Evolutionary conservation across 2,888 invertebrate species (phyloP).

Genomic region (Ctena decussata): DNA sequence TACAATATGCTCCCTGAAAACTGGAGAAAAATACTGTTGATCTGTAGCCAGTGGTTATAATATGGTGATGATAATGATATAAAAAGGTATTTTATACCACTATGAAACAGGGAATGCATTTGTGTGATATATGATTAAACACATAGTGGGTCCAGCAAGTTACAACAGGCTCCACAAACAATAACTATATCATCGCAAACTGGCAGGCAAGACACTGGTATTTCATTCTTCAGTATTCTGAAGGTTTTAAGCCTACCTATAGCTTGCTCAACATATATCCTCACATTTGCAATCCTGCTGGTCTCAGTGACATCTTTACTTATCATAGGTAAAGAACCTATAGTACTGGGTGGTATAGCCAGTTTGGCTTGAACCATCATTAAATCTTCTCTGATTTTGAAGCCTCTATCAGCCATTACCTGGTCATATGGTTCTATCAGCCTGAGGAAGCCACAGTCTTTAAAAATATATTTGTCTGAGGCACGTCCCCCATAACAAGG

Average conservation of each 20-base stretch:
- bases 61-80: too few relatives aligned
- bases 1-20: too few relatives aligned
- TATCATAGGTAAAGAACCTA: background rate
- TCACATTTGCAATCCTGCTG: background rate
- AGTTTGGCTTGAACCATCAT: background rate
- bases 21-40: too few relatives aligned
- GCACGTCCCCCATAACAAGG: background rate
- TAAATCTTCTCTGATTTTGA: background rate
- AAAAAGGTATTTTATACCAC: too few relatives aligned
- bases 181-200: background rate
- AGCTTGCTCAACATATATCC: background rate
- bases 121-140: too few relatives aligned
- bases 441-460: too few relatives aligned
- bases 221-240: background rate
- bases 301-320: background rate
- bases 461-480: background rate
- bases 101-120: too few relatives aligned
- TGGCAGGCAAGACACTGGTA: background rate
- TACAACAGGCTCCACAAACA: background rate
- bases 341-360: background rate
- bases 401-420: background rate
- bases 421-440: background rate
- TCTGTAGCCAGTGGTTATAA: too few relatives aligned
- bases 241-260: background rate
- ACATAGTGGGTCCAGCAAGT: background rate